A percentile compares a stretch with the other conserved stretches of the same genome.
These are phyloP conservation scores for Molothrus ater DNA, from an alignment of 2,797 vertebrate species.

Conservation along the genomic window DNA sequence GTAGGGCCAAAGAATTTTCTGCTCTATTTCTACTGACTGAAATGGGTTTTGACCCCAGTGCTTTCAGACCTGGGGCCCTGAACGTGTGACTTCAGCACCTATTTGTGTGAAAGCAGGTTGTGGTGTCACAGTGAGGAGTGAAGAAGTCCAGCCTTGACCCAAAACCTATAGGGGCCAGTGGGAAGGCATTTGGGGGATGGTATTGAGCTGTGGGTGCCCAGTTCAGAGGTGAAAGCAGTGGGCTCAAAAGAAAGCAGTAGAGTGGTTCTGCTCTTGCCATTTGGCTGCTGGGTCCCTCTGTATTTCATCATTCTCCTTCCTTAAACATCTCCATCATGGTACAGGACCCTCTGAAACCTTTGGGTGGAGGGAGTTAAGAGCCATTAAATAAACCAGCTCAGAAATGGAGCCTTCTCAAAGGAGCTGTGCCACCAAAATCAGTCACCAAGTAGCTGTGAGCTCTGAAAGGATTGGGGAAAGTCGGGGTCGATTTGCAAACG, in stretches of 20 bases:
- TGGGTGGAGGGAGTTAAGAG: neutral
- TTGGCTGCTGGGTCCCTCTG: neutral
- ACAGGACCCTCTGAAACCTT: neutral
- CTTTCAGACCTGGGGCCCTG: neutral
- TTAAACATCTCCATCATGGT: neutral
- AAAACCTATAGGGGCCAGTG: neutral
- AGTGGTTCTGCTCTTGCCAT: neutral
- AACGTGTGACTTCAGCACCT: neutral
- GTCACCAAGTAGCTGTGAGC: neutral
- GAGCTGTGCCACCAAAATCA: neutral
- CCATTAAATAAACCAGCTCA: neutral
- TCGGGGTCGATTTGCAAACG: conserved; percentile 10
- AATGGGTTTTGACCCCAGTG: neutral
- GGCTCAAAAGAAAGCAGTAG: neutral
- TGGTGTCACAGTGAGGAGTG: neutral
- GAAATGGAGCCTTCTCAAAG: neutral
- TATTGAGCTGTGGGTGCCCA: neutral
- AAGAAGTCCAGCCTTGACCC: neutral
- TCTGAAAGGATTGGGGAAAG: neutral
- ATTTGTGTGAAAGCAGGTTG: neutral
- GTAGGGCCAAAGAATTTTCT: neutral
- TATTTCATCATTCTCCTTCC: neutral
- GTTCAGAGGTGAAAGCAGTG: neutral
- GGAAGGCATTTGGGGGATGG: neutral
- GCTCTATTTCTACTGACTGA: neutral